Conservation (phyloP, 2,888 invertebrate genomes). For the Drymonia ruficornis region DNA sequence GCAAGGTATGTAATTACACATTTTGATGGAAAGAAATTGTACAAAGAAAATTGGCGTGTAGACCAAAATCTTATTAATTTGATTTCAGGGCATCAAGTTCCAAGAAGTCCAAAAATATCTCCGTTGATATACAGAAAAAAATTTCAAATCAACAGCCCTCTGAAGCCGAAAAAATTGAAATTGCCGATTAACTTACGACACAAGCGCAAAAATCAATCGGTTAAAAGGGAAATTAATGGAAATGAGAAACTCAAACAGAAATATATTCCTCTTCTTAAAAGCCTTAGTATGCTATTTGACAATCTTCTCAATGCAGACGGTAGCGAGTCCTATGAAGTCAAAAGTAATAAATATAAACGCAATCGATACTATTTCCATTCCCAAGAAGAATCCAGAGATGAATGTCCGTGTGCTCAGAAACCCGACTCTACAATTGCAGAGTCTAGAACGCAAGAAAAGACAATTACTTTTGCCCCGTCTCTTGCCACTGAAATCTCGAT, state of each 20-base stretch:
- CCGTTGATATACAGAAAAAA: slow-evolving; percentile 59
- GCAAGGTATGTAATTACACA: slow-evolving; percentile 32
- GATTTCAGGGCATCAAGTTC: slow-evolving; percentile 38
- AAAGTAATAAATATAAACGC: slow-evolving; percentile 46
- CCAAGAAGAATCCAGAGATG: slow-evolving; percentile 38
- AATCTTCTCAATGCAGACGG: slow-evolving; percentile 64
- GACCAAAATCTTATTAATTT: slow-evolving; percentile 2
- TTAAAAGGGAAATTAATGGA: slow-evolving; percentile 60
- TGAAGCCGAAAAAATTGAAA: slow-evolving; percentile 63
- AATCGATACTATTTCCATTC: slow-evolving; percentile 38
- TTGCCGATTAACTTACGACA: slow-evolving; percentile 44
- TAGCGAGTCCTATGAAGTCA: slow-evolving; percentile 52
- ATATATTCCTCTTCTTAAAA: slow-evolving; percentile 72
- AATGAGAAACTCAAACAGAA: slow-evolving; percentile 62
- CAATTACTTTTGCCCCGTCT: slow-evolving; percentile 67
- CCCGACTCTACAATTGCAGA: slow-evolving; percentile 33
- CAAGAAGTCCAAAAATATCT: slow-evolving; percentile 44
- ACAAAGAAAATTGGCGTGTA: too few relatives aligned
- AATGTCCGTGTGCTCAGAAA: slow-evolving; percentile 46
- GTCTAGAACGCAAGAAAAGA: slow-evolving; percentile 58
- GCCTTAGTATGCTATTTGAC: slow-evolving; percentile 72
- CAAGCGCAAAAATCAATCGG: slow-evolving; percentile 55
- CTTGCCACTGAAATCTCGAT: slow-evolving; percentile 55
- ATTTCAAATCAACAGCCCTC: slow-evolving; percentile 61
- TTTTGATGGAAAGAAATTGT: not conserved